A percentile compares a stretch with the other conserved stretches of the same genome.
Evolutionary conservation across 1,140 invertebrate species (phyloP).

Genomic region (Limonius californicus): DNA sequence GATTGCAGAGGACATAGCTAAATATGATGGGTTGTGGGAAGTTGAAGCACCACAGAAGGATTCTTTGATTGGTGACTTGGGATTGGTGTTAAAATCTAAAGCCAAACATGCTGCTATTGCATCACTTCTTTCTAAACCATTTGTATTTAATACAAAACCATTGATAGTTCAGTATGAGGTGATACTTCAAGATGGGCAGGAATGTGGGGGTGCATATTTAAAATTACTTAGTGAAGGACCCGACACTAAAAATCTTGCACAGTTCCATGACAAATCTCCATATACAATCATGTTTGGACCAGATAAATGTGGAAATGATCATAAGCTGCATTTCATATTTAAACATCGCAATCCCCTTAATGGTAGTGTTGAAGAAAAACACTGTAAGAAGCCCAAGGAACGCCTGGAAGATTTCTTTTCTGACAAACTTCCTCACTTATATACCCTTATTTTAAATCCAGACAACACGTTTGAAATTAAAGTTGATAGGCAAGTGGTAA

Average conservation of each 20-base stretch:
- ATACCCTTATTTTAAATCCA: conserved; percentile 82
- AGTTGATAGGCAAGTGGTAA: conserved; percentile 74
- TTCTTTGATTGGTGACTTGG: conserved; percentile 78
- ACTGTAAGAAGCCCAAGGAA: conserved; percentile 84
- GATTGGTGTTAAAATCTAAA: conserved; percentile 89
- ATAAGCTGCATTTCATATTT: conserved; percentile 98
- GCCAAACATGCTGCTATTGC: conserved; percentile 96
- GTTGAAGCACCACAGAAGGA: conserved; percentile 76
- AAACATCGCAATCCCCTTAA: conserved; percentile 93
- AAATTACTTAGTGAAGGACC: conserved; percentile 78
- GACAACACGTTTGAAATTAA: conserved; percentile 78
- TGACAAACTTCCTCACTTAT: conserved; percentile 94
- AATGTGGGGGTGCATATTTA: conserved; percentile 97
- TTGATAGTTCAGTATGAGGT: conserved; percentile 95
- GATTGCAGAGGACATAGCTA: conserved; percentile 85
- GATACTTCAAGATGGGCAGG: conserved; percentile 87
- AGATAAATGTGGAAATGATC: conserved; percentile 96
- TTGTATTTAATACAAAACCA: conserved; percentile 82
- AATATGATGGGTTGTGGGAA: conserved; percentile 86
- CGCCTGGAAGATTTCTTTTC: conserved; percentile 86
- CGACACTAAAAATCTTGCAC: conserved; percentile 67
- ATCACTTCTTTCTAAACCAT: conserved; percentile 73
- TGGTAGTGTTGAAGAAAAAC: conserved; percentile 83
- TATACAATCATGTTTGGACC: conserved; percentile 99
- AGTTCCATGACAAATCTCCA: conserved; percentile 93